Conservation (phyloP, 2,888 invertebrate genomes). For the Sabatieria punctata region DNA sequence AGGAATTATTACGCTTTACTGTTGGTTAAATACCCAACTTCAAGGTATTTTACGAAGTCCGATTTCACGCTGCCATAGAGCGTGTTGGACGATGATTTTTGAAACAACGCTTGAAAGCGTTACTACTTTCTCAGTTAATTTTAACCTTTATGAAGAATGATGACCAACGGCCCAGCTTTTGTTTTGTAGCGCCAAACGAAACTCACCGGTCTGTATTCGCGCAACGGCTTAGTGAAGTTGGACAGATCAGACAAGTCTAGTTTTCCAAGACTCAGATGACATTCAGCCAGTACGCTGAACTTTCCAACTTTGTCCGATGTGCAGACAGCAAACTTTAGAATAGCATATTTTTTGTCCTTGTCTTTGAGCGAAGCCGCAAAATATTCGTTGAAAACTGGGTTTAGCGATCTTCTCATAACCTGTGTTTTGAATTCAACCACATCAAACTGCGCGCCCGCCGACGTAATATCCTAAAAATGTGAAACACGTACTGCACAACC, state of each 20-base stretch:
- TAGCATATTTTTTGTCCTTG: not conserved
- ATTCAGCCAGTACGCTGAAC: not conserved
- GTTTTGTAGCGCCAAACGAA: too few relatives aligned
- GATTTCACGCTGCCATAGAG: too few relatives aligned
- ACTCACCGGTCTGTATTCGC: conserved; percentile 1
- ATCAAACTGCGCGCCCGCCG: not conserved
- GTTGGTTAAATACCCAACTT: too few relatives aligned
- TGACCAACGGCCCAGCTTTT: too few relatives aligned
- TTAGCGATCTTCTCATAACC: not conserved
- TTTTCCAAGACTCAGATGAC: not conserved
- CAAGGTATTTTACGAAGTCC: too few relatives aligned
- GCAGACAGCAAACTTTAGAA: not conserved
- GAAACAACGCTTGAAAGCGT: too few relatives aligned
- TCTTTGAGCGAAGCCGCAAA: not conserved
- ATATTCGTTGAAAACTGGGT: conserved; percentile 1
- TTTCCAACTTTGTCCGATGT: not conserved
- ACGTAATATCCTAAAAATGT: not conserved
- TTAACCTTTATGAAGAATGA: too few relatives aligned
- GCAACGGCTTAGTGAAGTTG: not conserved
- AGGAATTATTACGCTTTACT: too few relatives aligned
- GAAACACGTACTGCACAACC: too few relatives aligned
- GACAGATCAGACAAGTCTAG: not conserved
- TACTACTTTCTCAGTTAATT: too few relatives aligned
- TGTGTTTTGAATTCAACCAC: not conserved
- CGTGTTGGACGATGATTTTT: too few relatives aligned